These are phyloP conservation scores for Microtus californicus DNA, from an alignment of 2,797 vertebrate genomes.

Conservation along the genomic window DNA sequence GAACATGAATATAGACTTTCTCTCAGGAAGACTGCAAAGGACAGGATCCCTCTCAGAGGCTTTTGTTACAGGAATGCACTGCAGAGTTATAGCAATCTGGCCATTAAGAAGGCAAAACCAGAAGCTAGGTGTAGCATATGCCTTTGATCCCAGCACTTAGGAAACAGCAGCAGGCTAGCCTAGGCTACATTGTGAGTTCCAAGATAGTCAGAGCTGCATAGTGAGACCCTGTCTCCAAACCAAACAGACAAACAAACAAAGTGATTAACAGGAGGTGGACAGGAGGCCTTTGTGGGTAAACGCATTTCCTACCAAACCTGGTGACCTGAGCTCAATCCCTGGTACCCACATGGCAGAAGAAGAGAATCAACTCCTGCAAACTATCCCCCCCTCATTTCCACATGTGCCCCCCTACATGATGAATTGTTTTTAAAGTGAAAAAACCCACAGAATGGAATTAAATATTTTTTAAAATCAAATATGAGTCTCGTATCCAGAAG, in stretches of 20 bases:
- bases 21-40: background rate
- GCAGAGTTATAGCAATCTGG: background rate
- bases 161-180: background rate
- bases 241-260: background rate
- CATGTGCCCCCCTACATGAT: too few relatives aligned
- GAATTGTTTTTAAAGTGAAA: background rate
- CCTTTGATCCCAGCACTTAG: background rate
- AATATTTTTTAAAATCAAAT: background rate
- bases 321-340: background rate
- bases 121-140: background rate
- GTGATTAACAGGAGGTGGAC: background rate
- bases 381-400: background rate
- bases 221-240: background rate
- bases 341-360: background rate
- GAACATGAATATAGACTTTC: background rate
- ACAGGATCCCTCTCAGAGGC: background rate
- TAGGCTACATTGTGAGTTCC: background rate
- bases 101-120: background rate
- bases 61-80: background rate
- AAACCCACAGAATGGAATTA: background rate
- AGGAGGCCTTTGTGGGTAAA: background rate
- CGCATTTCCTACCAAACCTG: background rate
- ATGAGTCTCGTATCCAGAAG: background rate
- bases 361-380: background rate
- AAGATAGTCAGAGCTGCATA: background rate